Base-by-base conservation (phyloP, 2,797 vertebrate species). In the Sebastes oblongus region DNA sequence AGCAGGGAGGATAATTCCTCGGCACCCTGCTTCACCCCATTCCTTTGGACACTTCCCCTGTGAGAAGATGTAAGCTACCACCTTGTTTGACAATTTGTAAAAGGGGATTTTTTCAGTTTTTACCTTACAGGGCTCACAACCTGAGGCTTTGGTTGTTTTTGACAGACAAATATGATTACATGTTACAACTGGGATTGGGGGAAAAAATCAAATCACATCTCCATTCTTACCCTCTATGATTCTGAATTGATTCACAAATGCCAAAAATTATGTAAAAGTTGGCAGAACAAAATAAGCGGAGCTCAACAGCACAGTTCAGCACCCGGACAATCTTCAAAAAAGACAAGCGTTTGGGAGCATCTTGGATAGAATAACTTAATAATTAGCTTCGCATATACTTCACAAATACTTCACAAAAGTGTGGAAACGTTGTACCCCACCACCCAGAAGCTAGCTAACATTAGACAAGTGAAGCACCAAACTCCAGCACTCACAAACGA, bases 41-140 rank as follows among this genome's bases (percentile, higher is more conserved):
- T 84, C 71, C 60, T 79, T 68, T 66, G 60, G 84, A 85, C 82
- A 82, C 82, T 84, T 86, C 52, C 65, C 83, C 59, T 13, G 64
- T 77, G 81, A 86, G 80, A 75, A 86, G 62, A 86, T 86, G 77
- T 85, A 89, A 73, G 74, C 77, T 80, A 85, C n/a, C 29, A 60
- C 62, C 61, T 62, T 80, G 61, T 81, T 85, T 1, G 11, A 78
- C 39, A 50, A 60, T 71, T 67, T 76, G 20, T 78, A 62, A 68
- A 67, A 76, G 50, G 52, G 52, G 60, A 83, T 81, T 16, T 6
- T 80, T 86, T 86, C 20, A 76, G 27, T 77, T 81, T 79, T 5
- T 39, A n/a, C 25, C 20, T 56, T 83, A 32, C 54, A 72, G 56
- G 22, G n/a, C 22, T 73, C 50, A 72, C 58, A 80, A 80, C 27